These are phyloP conservation scores for Macroramphosus scolopax DNA, from an alignment of 2,797 vertebrate genomes.

Conservation along the genomic window DNA sequence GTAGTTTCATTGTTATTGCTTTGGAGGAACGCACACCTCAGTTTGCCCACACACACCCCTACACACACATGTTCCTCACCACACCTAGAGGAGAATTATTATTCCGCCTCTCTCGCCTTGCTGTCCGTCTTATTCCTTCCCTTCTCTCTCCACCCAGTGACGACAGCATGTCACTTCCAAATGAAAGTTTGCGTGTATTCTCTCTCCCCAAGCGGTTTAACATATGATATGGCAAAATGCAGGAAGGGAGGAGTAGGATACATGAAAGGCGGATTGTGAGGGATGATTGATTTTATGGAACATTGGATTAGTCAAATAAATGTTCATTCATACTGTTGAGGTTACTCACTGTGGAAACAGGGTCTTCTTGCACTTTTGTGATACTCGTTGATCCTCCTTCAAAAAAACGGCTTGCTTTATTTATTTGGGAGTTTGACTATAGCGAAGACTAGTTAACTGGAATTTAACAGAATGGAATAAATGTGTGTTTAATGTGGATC, in stretches of 20 bases:
- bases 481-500: too few species aligned
- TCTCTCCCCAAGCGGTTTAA: constrained; percentile 28
- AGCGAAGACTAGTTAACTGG: too few species aligned
- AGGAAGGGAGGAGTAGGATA: constrained; percentile 51
- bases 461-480: too few species aligned
- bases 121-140: constrained; percentile 3
- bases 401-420: constrained; percentile 21
- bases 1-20: not conserved
- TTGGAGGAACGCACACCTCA: not conserved
- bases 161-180: constrained; percentile 53
- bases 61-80: too few species aligned
- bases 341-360: too few species aligned
- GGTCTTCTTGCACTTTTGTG: constrained; percentile 14
- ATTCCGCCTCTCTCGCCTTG: too few species aligned
- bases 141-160: constrained; percentile 42
- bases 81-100: too few species aligned
- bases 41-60: too few species aligned
- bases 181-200: constrained; percentile 45
- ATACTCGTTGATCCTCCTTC: constrained; percentile 9
- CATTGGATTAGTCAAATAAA: constrained; percentile 26
- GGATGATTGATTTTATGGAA: constrained; percentile 56
- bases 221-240: constrained; percentile 47
- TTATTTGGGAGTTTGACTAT: too few species aligned
- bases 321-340: constrained; percentile 35
- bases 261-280: constrained; percentile 34